These are phyloP conservation scores for Diaperis boleti DNA, from an alignment of 2,888 invertebrate species.

Conservation along the genomic window DNA sequence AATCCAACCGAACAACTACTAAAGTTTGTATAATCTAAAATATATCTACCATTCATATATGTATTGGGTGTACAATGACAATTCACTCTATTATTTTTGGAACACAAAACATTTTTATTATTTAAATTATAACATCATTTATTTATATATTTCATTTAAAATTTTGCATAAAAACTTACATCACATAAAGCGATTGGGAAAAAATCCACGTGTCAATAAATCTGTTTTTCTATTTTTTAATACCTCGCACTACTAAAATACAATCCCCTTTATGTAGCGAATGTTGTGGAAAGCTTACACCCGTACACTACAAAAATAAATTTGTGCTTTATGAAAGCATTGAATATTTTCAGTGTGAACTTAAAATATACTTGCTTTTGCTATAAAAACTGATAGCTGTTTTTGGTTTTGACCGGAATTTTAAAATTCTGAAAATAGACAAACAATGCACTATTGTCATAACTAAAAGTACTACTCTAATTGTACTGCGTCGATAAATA, in stretches of 20 bases:
- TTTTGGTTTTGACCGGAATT: neutral
- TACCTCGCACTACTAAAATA: conserved; percentile 21
- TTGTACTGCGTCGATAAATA: neutral
- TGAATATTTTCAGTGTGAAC: conserved; percentile 1
- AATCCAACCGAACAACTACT: too few species aligned
- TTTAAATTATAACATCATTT: too few species aligned
- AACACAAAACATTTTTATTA: too few species aligned
- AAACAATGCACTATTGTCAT: neutral
- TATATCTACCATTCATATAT: too few species aligned
- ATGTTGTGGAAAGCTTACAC: conserved; percentile 3
- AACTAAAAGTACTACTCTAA: neutral
- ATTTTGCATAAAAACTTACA: too few species aligned
- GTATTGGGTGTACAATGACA: too few species aligned
- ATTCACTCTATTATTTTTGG: too few species aligned
- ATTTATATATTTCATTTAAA: too few species aligned
- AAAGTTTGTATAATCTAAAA: too few species aligned
- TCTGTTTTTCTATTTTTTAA: conserved; percentile 35
- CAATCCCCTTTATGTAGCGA: neutral
- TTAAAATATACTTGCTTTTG: conserved; percentile 6
- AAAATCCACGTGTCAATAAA: conserved; percentile 30
- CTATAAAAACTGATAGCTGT: conserved; percentile 1
- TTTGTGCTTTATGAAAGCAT: neutral
- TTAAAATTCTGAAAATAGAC: neutral
- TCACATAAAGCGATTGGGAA: too few species aligned
- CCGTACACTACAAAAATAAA: neutral